Percentiles rank a stretch among this genome's conserved stretches.
phyloP scores from a whole-genome alignment of 2,797 vertebrate species.

The Halcyon badia region DNA sequence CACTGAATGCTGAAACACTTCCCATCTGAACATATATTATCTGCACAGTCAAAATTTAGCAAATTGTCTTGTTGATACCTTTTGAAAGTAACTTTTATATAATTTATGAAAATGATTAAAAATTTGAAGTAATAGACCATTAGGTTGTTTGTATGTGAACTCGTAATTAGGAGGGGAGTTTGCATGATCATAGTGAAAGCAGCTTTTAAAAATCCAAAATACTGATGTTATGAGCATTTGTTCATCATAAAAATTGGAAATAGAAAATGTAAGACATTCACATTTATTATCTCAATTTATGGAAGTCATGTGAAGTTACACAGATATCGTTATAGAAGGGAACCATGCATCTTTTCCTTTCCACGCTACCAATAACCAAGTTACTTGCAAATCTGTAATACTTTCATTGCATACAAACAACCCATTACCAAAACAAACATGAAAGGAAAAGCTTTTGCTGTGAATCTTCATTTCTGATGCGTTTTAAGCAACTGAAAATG shows the following conservation, averaged over 20 bases:
- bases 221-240: conserved; percentile 23
- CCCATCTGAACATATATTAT: conserved; percentile 47
- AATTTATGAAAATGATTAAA: conserved; percentile 34
- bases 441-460: conserved; percentile 18
- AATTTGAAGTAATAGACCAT: neutral
- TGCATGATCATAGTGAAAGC: conserved; percentile 51
- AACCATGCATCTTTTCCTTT: conserved; percentile 31
- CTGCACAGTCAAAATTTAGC: conserved; percentile 61
- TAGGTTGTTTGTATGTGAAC: neutral
- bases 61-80: conserved; percentile 29
- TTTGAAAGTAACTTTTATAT: conserved; percentile 46
- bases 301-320: conserved; percentile 40
- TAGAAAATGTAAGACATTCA: conserved; percentile 48
- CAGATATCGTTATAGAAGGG: neutral
- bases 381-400: neutral
- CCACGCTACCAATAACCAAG: neutral
- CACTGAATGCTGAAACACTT: conserved; percentile 54
- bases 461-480: conserved; percentile 35
- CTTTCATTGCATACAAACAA: neutral
- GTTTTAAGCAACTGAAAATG: conserved; percentile 64
- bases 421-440: conserved; percentile 23
- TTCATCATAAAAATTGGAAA: conserved; percentile 35
- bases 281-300: conserved; percentile 40
- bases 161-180: conserved; percentile 47
- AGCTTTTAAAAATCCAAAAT: conserved; percentile 35